Conservation (phyloP, 2,113 vertebrate genomes). For the Ginglymostoma cirratum region DNA sequence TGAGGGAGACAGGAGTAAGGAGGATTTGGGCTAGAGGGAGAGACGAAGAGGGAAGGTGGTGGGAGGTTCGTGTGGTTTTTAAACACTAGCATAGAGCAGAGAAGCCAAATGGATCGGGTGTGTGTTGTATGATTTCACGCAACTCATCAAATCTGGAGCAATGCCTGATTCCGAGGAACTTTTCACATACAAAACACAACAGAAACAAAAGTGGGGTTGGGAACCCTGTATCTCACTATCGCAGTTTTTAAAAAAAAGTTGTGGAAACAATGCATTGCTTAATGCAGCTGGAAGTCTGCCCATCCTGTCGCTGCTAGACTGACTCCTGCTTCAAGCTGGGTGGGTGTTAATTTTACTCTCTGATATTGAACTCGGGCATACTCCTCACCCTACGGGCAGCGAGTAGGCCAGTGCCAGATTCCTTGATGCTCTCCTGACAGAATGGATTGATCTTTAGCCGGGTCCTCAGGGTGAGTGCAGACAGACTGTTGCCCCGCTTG, state of each 20-base stretch:
- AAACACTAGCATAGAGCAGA: too few relatives aligned
- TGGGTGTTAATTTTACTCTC: conserved; percentile 2
- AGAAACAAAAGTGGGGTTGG: neutral
- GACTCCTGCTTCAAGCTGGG: too few relatives aligned
- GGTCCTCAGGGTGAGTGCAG: conserved; percentile 58
- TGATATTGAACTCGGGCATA: conserved; percentile 63
- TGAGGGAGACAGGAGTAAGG: neutral
- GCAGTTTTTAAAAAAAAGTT: neutral
- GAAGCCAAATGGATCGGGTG: neutral
- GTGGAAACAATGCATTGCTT: neutral
- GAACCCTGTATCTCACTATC: neutral
- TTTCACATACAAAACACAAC: too few relatives aligned
- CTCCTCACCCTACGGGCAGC: conserved; percentile 55
- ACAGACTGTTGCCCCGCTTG: conserved; percentile 64
- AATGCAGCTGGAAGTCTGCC: too few relatives aligned
- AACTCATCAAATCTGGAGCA: neutral
- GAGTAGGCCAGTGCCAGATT: conserved; percentile 46
- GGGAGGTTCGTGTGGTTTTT: too few relatives aligned
- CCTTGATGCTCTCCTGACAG: conserved; percentile 51
- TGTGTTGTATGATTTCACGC: neutral
- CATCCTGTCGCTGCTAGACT: too few relatives aligned
- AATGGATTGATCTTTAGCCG: conserved; percentile 55
- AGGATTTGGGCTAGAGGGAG: too few relatives aligned
- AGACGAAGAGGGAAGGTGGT: neutral
- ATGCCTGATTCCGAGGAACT: too few relatives aligned